phyloP scores from a whole-genome alignment of 2,797 vertebrate species.

The Ciconia nigra region DNA sequence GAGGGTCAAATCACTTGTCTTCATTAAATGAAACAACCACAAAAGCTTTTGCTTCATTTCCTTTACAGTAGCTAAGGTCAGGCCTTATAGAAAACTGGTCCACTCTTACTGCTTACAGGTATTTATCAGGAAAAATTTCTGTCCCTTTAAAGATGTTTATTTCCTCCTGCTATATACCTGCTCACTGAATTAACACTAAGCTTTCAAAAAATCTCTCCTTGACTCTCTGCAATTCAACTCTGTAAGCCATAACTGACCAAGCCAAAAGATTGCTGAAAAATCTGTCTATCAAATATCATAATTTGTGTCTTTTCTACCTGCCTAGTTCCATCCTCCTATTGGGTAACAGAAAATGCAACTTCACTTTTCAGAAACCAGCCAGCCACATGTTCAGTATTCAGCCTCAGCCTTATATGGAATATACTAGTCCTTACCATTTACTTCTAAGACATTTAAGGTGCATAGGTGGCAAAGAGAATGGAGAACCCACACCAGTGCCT shows the following conservation, averaged over 20 bases:
- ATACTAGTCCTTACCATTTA: background rate
- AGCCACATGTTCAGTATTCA: background rate
- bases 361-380: background rate
- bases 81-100: background rate
- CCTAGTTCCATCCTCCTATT: background rate
- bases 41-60: background rate
- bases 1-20: background rate
- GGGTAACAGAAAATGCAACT: background rate
- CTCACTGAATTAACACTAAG: background rate
- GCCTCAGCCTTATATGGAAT: background rate
- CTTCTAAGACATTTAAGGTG: background rate
- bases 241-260: background rate
- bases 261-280: background rate
- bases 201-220: background rate
- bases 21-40: background rate
- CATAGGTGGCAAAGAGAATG: fast-evolving
- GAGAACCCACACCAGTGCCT: background rate
- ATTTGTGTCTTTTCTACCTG: background rate
- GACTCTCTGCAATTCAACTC: background rate
- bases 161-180: background rate
- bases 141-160: background rate
- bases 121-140: background rate
- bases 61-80: background rate
- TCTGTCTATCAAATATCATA: background rate
- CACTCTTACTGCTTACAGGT: background rate